These are phyloP conservation scores for Odontesthes bonariensis DNA, from an alignment of 2,113 vertebrate genomes.

Conservation along the genomic window DNA sequence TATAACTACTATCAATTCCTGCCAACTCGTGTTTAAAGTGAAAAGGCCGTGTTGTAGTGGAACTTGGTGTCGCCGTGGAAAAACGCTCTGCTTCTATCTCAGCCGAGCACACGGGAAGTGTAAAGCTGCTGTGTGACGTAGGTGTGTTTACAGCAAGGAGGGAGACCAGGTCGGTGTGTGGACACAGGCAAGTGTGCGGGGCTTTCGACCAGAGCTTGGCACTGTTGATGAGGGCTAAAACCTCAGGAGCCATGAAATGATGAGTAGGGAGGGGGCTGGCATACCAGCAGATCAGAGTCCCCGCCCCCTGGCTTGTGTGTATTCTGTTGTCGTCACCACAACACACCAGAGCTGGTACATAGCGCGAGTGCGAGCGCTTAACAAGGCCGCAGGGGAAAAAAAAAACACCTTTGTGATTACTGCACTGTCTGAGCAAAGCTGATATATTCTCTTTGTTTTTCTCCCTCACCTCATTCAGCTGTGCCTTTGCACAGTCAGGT, in stretches of 20 bases:
- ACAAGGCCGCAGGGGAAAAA: conserved; percentile 14
- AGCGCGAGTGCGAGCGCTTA: not conserved
- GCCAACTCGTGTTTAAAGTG: conserved; percentile 3
- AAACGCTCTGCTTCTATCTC: not conserved
- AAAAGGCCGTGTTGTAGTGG: conserved; percentile 9
- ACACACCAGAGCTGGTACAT: conserved; percentile 16
- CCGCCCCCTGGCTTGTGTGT: conserved; percentile 51
- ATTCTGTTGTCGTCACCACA: conserved; percentile 61
- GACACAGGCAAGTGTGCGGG: conserved; percentile 29
- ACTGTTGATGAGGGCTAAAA: conserved; percentile 57
- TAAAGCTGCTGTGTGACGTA: conserved; percentile 47
- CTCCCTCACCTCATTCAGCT: not conserved
- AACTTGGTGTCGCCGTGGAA: not conserved
- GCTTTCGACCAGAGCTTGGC: conserved; percentile 30
- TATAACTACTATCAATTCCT: not conserved
- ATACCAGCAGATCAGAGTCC: conserved; percentile 55
- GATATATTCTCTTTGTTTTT: not conserved
- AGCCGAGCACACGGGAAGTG: not conserved
- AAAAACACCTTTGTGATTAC: conserved; percentile 14
- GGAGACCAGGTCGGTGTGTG: conserved; percentile 27
- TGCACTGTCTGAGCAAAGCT: not conserved
- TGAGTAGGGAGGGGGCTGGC: conserved; percentile 18
- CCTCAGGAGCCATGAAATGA: conserved; percentile 47
- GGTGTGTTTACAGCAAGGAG: conserved; percentile 43
- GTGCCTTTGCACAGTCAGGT: conserved; percentile 1